These are phyloP conservation scores for Escarpia spicata DNA, from an alignment of 2,888 invertebrate species.

Conservation along the genomic window DNA sequence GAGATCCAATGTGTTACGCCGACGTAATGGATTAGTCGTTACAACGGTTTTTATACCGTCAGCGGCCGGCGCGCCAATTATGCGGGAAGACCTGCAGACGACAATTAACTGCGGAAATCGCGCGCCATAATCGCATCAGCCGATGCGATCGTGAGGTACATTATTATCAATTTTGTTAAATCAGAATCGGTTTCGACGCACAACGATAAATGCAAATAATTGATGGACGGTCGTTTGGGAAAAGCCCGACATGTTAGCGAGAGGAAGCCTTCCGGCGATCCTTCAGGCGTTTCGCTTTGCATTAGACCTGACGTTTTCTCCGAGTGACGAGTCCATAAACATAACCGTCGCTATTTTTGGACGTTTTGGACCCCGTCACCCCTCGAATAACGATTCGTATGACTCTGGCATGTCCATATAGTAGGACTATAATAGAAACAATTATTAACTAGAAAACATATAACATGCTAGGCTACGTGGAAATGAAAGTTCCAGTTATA, in stretches of 20 bases:
- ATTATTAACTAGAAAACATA: too few relatives aligned
- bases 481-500: too few relatives aligned
- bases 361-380: too few relatives aligned
- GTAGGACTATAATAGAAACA: too few relatives aligned
- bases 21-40: neutral
- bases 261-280: neutral
- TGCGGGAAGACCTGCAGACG: neutral
- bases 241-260: neutral
- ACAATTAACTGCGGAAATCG: neutral
- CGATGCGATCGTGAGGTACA: neutral
- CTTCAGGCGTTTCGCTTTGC: neutral
- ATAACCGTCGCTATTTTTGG: too few relatives aligned
- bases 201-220: neutral
- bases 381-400: too few relatives aligned
- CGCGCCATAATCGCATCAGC: conserved; percentile 3
- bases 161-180: neutral
- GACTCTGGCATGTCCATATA: too few relatives aligned
- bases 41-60: neutral
- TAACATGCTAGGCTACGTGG: too few relatives aligned
- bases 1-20: neutral
- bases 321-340: too few relatives aligned
- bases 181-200: conserved; percentile 1
- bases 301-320: too few relatives aligned
- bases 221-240: neutral
- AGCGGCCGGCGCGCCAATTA: neutral